Evolutionary conservation across 2,797 vertebrate genomes (phyloP).

Genomic region (Ciconia nigra): DNA sequence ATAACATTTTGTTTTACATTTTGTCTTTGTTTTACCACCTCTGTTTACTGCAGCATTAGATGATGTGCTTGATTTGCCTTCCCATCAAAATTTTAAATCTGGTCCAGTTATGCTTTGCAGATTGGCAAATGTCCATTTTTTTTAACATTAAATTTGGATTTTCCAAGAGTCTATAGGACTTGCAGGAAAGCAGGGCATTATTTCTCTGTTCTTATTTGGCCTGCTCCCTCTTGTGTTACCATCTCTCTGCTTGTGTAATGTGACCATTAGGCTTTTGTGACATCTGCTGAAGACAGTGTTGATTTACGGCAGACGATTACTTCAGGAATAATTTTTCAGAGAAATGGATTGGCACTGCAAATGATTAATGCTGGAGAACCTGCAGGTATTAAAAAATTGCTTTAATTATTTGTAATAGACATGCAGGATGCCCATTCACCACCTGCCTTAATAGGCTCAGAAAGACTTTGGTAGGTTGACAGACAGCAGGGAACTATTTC

Average conservation of each 20-base stretch:
- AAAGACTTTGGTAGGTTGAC: background rate
- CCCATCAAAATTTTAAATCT: background rate
- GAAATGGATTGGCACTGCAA: background rate
- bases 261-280: background rate
- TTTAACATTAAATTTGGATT: background rate
- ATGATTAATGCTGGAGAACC: background rate
- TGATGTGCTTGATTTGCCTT: background rate
- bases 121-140: background rate
- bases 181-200: background rate
- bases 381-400: background rate
- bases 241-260: background rate
- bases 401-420: background rate
- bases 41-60: background rate
- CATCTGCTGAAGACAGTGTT: background rate
- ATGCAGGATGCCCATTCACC: background rate
- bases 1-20: background rate
- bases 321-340: background rate
- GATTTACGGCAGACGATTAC: background rate
- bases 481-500: background rate
- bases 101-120: background rate
- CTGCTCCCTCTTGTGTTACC: background rate
- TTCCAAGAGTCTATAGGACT: background rate
- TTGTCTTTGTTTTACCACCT: background rate
- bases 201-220: background rate
- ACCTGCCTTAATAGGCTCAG: background rate